phyloP scores from a whole-genome alignment of 1,140 invertebrate species.

The Whitmania pigra region DNA sequence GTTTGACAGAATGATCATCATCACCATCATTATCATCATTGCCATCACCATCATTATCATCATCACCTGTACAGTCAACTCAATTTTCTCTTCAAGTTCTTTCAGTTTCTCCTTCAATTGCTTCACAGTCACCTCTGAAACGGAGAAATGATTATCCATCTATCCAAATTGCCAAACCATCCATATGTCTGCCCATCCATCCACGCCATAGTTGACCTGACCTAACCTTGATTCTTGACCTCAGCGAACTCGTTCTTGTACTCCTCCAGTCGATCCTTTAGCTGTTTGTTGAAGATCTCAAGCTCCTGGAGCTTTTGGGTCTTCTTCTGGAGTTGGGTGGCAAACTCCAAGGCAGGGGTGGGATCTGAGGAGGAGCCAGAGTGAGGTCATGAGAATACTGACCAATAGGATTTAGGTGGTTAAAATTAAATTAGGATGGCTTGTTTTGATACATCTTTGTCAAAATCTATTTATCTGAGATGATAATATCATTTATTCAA shows the following conservation, averaged over 20 bases:
- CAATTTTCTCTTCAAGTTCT: slow-evolving; percentile 43
- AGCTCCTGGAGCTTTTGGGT: slow-evolving; percentile 43
- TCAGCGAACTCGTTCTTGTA: slow-evolving; percentile 50
- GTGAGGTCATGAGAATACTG: too few species aligned
- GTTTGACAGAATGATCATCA: background rate
- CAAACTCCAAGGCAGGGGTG: slow-evolving; percentile 44
- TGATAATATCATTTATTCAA: too few species aligned
- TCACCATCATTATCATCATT: background rate
- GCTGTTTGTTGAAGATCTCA: slow-evolving; percentile 49
- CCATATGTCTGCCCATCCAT: background rate
- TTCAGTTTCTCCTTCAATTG: slow-evolving; percentile 43
- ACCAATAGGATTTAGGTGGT: too few species aligned
- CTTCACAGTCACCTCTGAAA: slow-evolving; percentile 46
- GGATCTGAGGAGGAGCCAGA: slow-evolving; percentile 37
- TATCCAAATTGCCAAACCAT: background rate
- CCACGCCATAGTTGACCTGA: background rate
- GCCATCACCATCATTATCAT: background rate
- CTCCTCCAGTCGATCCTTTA: slow-evolving; percentile 46
- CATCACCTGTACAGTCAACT: slow-evolving; percentile 40
- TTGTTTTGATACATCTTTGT: too few species aligned
- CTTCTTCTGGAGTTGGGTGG: slow-evolving; percentile 43
- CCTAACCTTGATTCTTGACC: slow-evolving; percentile 46
- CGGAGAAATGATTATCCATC: slow-evolving; percentile 19
- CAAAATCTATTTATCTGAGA: too few species aligned
- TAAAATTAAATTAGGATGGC: too few species aligned